Base-by-base conservation (phyloP, 2,888 invertebrate species). In the Leptinotarsa tumamoca region DNA sequence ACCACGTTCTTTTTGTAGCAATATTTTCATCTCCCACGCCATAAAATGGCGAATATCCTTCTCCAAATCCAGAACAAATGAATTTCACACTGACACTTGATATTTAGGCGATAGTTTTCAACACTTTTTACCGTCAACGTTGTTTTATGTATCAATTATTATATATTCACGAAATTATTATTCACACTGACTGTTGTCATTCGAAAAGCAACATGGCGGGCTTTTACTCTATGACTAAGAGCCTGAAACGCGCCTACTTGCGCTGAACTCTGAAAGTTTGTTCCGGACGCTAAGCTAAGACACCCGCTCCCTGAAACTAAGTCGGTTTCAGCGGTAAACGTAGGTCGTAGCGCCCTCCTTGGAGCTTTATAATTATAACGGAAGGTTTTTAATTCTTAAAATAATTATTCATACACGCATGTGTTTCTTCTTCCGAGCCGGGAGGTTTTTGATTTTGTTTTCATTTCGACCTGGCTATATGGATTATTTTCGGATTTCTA, bases 371-470 rank as follows among this genome's bases (percentile, higher is more conserved):
- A 78, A 81, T 80, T 80, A 82, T 84, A 84, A 82, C 82, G 80
- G 83, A 80, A 72, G 76, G 71, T 78, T 83, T 80, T 80, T 84
- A 83, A 83, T 81, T 84, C 85, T 83, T 81, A 83, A 85, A 85
- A 85, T 85, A 85, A 84, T 84, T 83, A 80, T 80, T 81, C 78
- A 78, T 78, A 81, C 72, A 73, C 78, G 81, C 76, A 75, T 79
- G 77, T 80, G 81, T 80, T 77, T 63, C 67, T 69, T 69, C 23
- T 67, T 58, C 67, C 77, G 49, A 79, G 54, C 75, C 78, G 63
- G 79, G 75, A 75, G 33, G 54, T 74, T 78, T 76, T 79, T 78
- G 49, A 73, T 78, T 75, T 79, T 79, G 72, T 76, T 71, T 78
- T 73, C 73, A 68, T 54, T 68, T 78, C 71, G 68, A 78, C 76